Base-by-base conservation (phyloP, 1,140 invertebrate species). In the Patella vulgata region DNA sequence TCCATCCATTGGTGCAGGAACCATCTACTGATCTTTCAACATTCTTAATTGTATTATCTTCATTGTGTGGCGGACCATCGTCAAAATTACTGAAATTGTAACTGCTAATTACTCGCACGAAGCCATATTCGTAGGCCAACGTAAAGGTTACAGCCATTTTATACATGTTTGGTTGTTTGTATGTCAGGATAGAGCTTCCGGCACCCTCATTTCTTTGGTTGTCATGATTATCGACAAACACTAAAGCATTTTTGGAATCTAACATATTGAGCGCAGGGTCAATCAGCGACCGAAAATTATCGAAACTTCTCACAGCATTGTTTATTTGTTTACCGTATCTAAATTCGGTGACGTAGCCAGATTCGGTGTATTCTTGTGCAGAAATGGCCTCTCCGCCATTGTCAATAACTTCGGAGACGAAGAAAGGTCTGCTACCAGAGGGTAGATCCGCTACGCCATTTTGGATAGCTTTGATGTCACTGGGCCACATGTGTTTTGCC, bases 351-450 rank as follows among this genome's bases (percentile, higher is more conserved):
- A 92, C 90, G 3, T 87, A 82, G 17, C 71, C 61, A 1, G 91
- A 78, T 1, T 82, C 63, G 5, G 86, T 87, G 76, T 76, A 73
- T 19, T 76, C 70, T 4, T 44, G n/a, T 2, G 86, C 85, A 9
- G 82, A 87, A 51, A 92, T 85, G n/a, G 89, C 87, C 78, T 92
- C 91, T 19, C 87, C 85, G 31, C 89, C 91, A 30, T 80, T 69
- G 79, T 93, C 91, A 44, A 92, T 91, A 2, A 94, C 91, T 84
- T 94, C 92, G 74, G 93, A 91, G 75, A 86, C 91, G 60, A 92
- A 66, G 46, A 78, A 82, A 14, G 82, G 70, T 40, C 40, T 39
- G n/a, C 23, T 36, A 3, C 68, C 59, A 92, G 17, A 27, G 5
- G 17, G n/a, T 19, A 47, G 27, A 21, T 50, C 33, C 42, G 27